Percentiles rank a stretch among this genome's conserved stretches.
Conservation (phyloP, 2,888 invertebrate genomes). For the Drosophila seclusa region DNA sequence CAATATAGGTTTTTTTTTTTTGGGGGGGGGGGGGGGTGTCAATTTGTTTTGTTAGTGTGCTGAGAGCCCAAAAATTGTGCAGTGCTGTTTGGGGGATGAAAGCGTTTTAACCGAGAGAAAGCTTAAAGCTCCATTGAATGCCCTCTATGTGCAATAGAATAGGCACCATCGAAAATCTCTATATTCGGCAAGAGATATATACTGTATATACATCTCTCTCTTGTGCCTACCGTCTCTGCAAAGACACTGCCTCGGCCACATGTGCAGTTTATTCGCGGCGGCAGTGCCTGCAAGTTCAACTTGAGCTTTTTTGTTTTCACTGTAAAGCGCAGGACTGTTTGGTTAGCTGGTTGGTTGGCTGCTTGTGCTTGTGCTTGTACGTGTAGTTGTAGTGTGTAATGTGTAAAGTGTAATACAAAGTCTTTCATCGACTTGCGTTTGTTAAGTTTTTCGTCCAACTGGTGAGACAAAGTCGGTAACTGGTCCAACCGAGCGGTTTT, state of each 20-base stretch:
- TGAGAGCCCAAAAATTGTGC: conserved; percentile 6
- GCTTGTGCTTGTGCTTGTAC: conserved; percentile 26
- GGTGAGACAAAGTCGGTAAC: conserved; percentile 84
- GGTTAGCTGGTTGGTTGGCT: conserved; percentile 51
- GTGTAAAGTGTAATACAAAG: conserved; percentile 74
- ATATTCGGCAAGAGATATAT: conserved; percentile 9
- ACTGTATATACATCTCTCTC: conserved; percentile 23
- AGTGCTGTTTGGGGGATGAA: conserved; percentile 33
- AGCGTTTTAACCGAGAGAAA: conserved; percentile 1
- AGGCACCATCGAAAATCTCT: conserved; percentile 20
- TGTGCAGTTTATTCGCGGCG: conserved; percentile 31
- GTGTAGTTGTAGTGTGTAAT: conserved; percentile 65
- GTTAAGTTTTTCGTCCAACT: conserved; percentile 84
- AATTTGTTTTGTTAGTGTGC: neutral
- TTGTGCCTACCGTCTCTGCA: conserved; percentile 8
- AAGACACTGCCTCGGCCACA: conserved; percentile 14
- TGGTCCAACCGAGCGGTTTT: conserved; percentile 75
- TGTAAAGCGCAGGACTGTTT: conserved; percentile 61
- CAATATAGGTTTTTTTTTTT: conserved; percentile 1
- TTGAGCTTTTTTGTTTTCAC: conserved; percentile 49
- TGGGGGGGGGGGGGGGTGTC: too few species aligned
- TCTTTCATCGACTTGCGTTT: conserved; percentile 77
- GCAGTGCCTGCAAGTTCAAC: conserved; percentile 35
- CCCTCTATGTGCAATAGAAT: conserved; percentile 25
- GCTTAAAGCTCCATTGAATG: conserved; percentile 28